Percentiles rank a stretch among this genome's conserved stretches.
These are phyloP conservation scores for Hirtodrosophila cameraria DNA, from an alignment of 2,888 invertebrate species.

Conservation along the genomic window DNA sequence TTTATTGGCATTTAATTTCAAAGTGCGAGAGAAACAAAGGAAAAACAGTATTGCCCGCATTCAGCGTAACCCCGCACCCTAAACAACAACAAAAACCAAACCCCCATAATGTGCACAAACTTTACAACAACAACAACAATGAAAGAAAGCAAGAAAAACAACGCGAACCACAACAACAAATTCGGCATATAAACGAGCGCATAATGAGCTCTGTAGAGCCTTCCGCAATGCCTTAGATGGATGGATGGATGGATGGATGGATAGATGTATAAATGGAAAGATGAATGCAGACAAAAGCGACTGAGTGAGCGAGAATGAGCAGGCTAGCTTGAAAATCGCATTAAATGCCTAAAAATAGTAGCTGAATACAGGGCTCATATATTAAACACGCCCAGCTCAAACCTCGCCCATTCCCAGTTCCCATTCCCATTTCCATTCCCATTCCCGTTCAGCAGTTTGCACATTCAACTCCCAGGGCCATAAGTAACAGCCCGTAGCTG, in stretches of 20 bases:
- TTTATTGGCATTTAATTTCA: constrained; percentile 77
- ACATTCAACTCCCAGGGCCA: constrained; percentile 24
- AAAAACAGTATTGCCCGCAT: constrained; percentile 59
- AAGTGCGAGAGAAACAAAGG: constrained; percentile 28
- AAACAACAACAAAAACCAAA: constrained; percentile 26
- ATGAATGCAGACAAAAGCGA: constrained; percentile 16
- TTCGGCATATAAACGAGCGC: constrained; percentile 80
- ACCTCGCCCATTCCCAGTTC: constrained; percentile 1
- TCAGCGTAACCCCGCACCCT: constrained; percentile 35
- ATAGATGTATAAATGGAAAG: constrained; percentile 9
- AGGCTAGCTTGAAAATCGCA: constrained; percentile 59
- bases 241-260: constrained; percentile 33
- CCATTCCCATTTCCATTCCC: neutral
- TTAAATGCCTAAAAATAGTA: constrained; percentile 75
- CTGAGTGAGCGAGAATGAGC: neutral
- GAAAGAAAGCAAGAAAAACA: constrained; percentile 3
- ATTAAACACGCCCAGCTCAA: constrained; percentile 68
- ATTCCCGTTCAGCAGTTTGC: no score
- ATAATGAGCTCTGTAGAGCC: constrained; percentile 75
- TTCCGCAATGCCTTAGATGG: constrained; percentile 51
- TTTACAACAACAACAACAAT: constrained; percentile 37
- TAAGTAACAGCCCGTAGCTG: constrained; percentile 58
- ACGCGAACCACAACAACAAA: constrained; percentile 70
- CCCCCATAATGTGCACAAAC: constrained; percentile 71
- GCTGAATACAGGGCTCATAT: constrained; percentile 55